Base-by-base conservation (phyloP, 2,888 invertebrate species). In the Linnaemya vulpina region DNA sequence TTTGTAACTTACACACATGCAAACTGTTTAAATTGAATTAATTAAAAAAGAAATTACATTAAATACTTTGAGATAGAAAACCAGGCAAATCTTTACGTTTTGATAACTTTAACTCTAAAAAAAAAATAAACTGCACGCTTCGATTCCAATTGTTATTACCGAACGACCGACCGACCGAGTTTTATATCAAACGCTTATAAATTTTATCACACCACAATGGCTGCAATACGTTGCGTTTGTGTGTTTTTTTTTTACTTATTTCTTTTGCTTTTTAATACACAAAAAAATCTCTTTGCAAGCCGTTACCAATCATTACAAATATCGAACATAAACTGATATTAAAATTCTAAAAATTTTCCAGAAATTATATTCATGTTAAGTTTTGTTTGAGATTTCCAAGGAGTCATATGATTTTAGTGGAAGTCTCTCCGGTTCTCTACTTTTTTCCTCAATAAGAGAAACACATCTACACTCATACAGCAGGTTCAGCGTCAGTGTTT, bases 241-340 rank as follows among this genome's bases (percentile, higher is more conserved):
- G 30, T 79, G 65, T 46, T 55, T 65, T 43, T 53, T 68, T n/a
- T 53, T 55, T n/a, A 30, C 38, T 43, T 46, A 38, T 60, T 15
- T 55, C 35, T 46, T 53, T 60, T 11, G 20, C 15, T 68, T 58
- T 71, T 46, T 58, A 11, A 35, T 53, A 62, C 30, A 40, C 60
- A 30, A 55, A 70, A 51, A 67, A 35, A 20, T 9, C n/a, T 20
- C 68, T 83, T 84, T 87, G 88, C 89, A 85, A 87, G 62, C 89
- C 90, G 90, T 89, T 90, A 92, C 92, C 90, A 92, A 90, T 90
- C 92, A 91, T 90, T 90, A 90, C 92, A 92, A 91, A 92, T 92
- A 91, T 92, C 92, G 91, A 91, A 91, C 91, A 90, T 90, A 90
- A 91, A 92, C 92, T 92, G 92, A 92, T 89, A 89, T 90, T 87